Evolutionary conservation across 1,140 invertebrate genomes (phyloP), one percentile per base, ranked within the genome.

Genomic region (Halesus radiatus): DNA sequence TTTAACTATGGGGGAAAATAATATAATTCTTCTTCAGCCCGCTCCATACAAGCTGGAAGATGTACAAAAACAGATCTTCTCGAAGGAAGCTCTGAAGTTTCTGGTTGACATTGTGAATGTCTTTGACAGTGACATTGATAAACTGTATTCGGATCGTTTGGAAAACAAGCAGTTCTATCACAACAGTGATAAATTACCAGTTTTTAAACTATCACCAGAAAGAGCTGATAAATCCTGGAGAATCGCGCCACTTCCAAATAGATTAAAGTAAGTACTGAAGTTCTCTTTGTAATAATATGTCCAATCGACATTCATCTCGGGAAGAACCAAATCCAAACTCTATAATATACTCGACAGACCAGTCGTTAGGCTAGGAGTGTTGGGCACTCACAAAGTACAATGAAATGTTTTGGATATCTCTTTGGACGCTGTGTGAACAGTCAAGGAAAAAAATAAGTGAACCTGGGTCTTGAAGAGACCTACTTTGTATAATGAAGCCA

Each of bases 171-270:
- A 87, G 20, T 83, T 84, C 60, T 85, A 87, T 23, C 20, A 84
- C 78, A 68, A 82, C 60, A 23, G 37, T 23, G 32, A 79, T 45
- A 62, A 3, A 20, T 62, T 83, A 52, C 82, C 82, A 66, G 84
- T 86, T 83, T 89, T 87, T 76, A 85, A 86, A 77, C 77, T 74
- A 32, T 88, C 87, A 32, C 62, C 84, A 0, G 85, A 89, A 82
- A 86, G 86, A 79, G 80, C 72, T 62, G 85, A 89, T 77, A 87
- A 87, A 74, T 83, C 87, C 54, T 93, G 92, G 92, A 90, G 88
- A 85, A 87, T 92, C 45, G 86, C 85, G 18, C 87, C 90, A 62
- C 85, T 93, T n/a, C 91, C 91, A 23, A 80, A 85, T 20, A 85
- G 90, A 84, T 85, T 90, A 84, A 86, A 86, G 87, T 88, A 87